Percentiles rank a stretch among this genome's conserved stretches.
Evolutionary conservation across 1,140 invertebrate genomes (phyloP).

Genomic region (Drosophila sturtevanti): DNA sequence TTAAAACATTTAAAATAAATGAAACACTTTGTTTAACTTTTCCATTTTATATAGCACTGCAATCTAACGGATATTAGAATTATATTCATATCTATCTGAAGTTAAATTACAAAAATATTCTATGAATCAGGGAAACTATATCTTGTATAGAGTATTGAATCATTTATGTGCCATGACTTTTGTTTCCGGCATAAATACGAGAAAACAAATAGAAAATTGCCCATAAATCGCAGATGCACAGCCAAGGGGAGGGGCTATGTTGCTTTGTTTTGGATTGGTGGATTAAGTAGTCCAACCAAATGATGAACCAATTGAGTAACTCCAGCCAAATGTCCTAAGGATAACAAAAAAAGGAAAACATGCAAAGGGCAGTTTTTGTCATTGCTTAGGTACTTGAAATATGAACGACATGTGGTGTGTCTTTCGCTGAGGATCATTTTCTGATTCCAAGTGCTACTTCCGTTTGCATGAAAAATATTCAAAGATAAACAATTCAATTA

Average conservation of each 20-base stretch:
- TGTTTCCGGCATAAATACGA: neutral
- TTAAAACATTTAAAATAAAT: neutral
- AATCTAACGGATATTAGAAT: no score
- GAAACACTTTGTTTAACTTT: neutral
- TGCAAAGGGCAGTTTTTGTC: neutral
- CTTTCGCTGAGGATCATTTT: constrained; percentile 33
- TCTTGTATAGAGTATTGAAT: no score
- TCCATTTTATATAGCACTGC: no score
- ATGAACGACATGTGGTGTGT: constrained; percentile 31
- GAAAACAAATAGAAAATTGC: constrained; percentile 42
- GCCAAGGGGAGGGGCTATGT: no score
- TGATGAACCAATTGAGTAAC: constrained; percentile 2
- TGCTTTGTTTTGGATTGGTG: constrained; percentile 5
- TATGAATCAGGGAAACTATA: no score
- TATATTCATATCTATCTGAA: no score
- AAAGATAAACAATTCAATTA: constrained; percentile 26
- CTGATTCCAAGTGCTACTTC: constrained; percentile 38
- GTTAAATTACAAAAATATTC: no score
- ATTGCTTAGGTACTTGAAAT: neutral
- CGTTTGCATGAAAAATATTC: constrained; percentile 30
- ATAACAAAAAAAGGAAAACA: neutral
- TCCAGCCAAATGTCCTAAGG: neutral
- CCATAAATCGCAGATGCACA: constrained; percentile 10
- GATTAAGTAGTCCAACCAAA: neutral
- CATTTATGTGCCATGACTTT: no score